Evolutionary conservation across 53 echinoderm and acorn worm species (phyloP).

Genomic region (Echinometra lucunter): DNA sequence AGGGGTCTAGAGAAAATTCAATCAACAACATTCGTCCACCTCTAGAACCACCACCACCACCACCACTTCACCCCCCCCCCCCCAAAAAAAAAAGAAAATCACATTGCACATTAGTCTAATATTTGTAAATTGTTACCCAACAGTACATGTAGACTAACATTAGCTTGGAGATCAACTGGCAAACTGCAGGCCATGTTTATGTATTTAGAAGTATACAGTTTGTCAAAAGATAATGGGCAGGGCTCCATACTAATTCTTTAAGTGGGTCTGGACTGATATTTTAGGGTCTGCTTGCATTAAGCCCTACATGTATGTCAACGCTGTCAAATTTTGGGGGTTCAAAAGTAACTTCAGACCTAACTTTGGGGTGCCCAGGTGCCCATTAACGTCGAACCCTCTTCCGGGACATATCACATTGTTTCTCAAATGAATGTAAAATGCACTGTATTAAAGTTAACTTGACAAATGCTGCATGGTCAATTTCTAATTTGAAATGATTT

Average conservation of each 20-base stretch:
- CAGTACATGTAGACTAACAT: background rate
- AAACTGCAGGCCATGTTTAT: background rate
- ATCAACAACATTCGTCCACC: background rate
- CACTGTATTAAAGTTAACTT: too few species aligned
- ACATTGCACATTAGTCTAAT: slow-evolving; percentile 16
- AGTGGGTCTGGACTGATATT: too few species aligned
- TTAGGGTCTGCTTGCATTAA: too few species aligned
- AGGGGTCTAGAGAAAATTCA: background rate
- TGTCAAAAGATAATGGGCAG: background rate
- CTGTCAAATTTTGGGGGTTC: too few species aligned
- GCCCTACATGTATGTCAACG: too few species aligned
- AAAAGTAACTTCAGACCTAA: too few species aligned
- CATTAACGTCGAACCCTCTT: too few species aligned
- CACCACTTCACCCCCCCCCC: too few species aligned
- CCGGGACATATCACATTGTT: too few species aligned
- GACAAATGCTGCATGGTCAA: background rate
- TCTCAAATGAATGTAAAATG: too few species aligned
- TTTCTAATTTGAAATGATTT: background rate
- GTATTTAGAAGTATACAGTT: background rate
- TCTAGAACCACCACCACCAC: background rate
- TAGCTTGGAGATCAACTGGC: background rate
- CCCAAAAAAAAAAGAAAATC: background rate
- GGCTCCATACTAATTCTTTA: too few species aligned
- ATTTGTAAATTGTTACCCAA: background rate
- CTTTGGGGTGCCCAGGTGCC: too few species aligned